phyloP scores from a whole-genome alignment of 2,797 vertebrate genomes.

The Bradypodion ventrale region DNA sequence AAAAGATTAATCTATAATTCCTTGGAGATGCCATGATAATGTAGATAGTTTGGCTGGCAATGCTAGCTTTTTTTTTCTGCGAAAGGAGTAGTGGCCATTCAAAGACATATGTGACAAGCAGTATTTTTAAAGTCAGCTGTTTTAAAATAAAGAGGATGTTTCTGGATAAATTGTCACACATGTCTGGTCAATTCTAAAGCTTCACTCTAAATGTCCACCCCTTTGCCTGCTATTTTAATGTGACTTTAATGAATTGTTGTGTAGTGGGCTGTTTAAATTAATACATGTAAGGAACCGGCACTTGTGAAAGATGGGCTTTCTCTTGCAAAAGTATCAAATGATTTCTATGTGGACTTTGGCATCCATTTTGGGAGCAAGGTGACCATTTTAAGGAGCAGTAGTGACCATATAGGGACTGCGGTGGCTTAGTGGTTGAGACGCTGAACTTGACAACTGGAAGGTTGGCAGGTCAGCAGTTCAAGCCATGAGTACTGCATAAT shows the following conservation, averaged over 20 bases:
- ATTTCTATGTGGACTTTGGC: background rate
- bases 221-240: background rate
- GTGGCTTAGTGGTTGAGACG: too few relatives aligned
- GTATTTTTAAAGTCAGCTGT: background rate
- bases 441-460: too few relatives aligned
- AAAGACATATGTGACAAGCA: background rate
- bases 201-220: too few relatives aligned
- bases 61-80: background rate
- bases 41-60: background rate
- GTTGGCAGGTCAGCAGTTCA: too few relatives aligned
- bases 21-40: slow-evolving; percentile 15
- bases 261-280: background rate
- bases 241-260: background rate
- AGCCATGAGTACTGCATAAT: too few relatives aligned
- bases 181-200: background rate
- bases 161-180: too few relatives aligned
- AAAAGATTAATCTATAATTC: slow-evolving; percentile 34
- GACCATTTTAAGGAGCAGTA: background rate
- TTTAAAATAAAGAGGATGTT: background rate
- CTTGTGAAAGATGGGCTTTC: background rate
- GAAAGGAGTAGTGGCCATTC: background rate
- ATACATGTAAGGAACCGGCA: background rate
- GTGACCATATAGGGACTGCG: too few relatives aligned
- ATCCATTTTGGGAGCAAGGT: background rate
- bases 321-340: background rate